Evolutionary conservation across 2,113 vertebrate species (phyloP), one percentile per base, ranked within the genome.

Genomic region (Stegastes partitus): DNA sequence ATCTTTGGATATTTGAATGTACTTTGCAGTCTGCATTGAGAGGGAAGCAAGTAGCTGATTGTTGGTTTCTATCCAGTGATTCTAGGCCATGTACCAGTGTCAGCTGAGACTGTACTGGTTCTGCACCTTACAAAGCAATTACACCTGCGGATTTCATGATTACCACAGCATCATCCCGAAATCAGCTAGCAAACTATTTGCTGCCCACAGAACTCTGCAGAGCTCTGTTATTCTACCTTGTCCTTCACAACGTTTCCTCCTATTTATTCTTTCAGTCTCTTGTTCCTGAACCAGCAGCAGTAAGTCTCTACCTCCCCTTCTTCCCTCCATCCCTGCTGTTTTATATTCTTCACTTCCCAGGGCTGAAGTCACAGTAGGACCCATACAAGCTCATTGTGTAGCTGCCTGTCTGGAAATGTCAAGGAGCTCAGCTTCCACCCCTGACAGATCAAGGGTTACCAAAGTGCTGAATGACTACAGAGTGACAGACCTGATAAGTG

Each of bases 401-500:
- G 50, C 65, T 79, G 50, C 81, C 65, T 79, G 74, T 69, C 78
- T 81, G 50, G 58, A 74, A 82, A 58, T 82, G 79, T 88, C 74
- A 77, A 55, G 62, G 34, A 74, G 67, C 81, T 70, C 51, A 77
- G 83, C 79, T 83, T 81, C 82, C 76, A 87, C 85, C 82, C 90
- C 79, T 89, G 79, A 90, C 70, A 89, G 85, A 92, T 92, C 90
- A 92, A 89, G 87, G 90, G 89, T 90, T 90, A 86, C 89, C 81
- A 84, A 79, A 84, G 89, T 87, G 82, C 85, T 79, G 84, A 57
- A 63, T 84, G 82, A 68, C 74, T 69, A 77, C 78, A 72, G 69
- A 73, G 78, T 77, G 82, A 84, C 53, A 79, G 79, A 74, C 79
- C 56, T 57, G 81, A 63, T 65, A 73, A 47, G 42, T 28, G 26